Evolutionary conservation across 1,140 invertebrate genomes (phyloP).

Genomic region (Apocrypta bakeri): DNA sequence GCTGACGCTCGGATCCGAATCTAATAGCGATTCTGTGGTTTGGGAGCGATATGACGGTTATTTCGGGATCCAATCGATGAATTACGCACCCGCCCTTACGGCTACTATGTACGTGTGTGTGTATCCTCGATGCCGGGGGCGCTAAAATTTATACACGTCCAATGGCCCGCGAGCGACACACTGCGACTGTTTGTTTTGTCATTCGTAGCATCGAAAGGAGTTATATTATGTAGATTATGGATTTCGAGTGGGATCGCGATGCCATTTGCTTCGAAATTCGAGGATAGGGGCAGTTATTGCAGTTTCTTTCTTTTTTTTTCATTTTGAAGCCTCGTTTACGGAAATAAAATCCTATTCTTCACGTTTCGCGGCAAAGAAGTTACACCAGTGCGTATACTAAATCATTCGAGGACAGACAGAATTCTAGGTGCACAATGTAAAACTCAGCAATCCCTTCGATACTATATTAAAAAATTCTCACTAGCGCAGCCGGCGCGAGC

Average conservation of each 20-base stretch:
- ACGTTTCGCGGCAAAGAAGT: too few species aligned
- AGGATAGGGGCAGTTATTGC: too few species aligned
- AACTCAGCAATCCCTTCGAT: too few species aligned
- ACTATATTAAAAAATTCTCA: too few species aligned
- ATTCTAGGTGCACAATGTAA: too few species aligned
- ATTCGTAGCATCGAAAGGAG: neutral
- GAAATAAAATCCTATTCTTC: too few species aligned
- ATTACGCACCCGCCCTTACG: constrained; percentile 5
- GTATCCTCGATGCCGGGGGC: neutral
- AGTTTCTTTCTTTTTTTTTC: too few species aligned
- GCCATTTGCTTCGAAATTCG: too few species aligned
- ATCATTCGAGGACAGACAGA: too few species aligned
- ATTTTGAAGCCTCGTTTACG: too few species aligned
- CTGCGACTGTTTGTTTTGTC: constrained; percentile 12
- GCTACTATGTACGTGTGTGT: neutral
- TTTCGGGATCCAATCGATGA: constrained; percentile 41
- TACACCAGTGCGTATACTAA: too few species aligned
- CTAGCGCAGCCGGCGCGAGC: too few species aligned
- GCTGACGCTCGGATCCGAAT: constrained; percentile 29
- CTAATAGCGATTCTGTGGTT: constrained; percentile 43
- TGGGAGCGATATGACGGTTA: constrained; percentile 32
- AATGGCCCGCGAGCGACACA: neutral
- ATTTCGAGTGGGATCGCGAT: neutral
- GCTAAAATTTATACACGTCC: constrained; percentile 24
- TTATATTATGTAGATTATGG: constrained; percentile 4